Conservation (phyloP, 2,113 vertebrate genomes). For the Sturnus vulgaris region DNA sequence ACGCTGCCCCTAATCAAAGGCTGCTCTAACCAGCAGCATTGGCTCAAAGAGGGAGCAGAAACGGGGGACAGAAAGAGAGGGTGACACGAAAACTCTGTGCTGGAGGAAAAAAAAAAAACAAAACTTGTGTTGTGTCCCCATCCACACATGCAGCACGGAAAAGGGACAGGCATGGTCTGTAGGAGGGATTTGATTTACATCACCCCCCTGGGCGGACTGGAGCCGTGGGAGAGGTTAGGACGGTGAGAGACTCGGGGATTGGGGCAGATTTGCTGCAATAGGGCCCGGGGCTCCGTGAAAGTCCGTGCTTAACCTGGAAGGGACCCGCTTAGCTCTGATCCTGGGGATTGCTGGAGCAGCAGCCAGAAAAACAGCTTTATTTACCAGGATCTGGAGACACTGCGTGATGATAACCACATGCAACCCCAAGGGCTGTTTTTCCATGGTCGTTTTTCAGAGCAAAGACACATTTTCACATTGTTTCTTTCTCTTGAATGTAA, state of each 20-base stretch:
- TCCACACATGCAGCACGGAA: neutral
- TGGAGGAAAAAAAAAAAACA: neutral
- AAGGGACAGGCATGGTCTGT: neutral
- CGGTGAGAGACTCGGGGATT: accelerated
- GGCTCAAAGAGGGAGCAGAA: neutral
- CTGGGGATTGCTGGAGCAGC: neutral
- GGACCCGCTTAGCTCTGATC: neutral
- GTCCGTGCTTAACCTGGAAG: neutral
- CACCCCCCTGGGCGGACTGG: accelerated
- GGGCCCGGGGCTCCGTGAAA: accelerated
- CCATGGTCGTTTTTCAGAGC: neutral
- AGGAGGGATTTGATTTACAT: neutral
- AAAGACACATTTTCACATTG: neutral
- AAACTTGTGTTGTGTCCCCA: neutral
- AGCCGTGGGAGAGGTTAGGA: neutral
- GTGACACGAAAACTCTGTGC: neutral
- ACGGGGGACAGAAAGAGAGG: accelerated
- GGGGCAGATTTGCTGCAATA: neutral
- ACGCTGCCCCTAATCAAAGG: neutral
- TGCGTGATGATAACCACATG: conserved; percentile 5
- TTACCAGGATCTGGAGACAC: neutral
- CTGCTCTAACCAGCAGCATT: neutral
- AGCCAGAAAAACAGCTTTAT: neutral
- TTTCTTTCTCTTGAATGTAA: neutral
- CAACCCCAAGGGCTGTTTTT: neutral